Base-by-base conservation (phyloP, 2,888 invertebrate species). In the Nowickia ferox region DNA sequence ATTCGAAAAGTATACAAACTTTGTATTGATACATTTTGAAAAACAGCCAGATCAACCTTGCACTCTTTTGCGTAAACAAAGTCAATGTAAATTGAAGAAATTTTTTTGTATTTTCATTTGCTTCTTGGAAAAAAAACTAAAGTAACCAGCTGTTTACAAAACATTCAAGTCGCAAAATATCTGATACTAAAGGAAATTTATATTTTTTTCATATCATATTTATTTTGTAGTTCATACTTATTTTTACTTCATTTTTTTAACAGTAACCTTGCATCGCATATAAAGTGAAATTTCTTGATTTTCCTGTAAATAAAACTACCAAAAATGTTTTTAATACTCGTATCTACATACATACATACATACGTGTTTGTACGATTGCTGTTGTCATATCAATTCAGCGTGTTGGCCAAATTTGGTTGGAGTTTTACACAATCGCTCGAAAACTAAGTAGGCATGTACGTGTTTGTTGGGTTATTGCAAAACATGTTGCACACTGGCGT, bases 261-360 rank as follows among this genome's bases (percentile, higher is more conserved):
- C 77, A 72, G 66, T 83, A 77, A 77, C 71, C 77, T 77, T 77
- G 77, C 59, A 42, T 59, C 38, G 48, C 51, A 72, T 77, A 72
- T 83, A 66, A 83, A 72, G 66, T 83, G 66, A 83, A 83, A 83
- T 77, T 72, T 77, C 51, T 72, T 71, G 82, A 69, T 69, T 68
- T 75, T 75, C 81, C 51, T 42, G 59, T 69, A 69, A 1, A 61
- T 51, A 51, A 40, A 63, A 61, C 5, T 30, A 6, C 30, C 40
- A 15, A 48, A 38, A 46, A 48, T 9, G 17, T 53, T 40, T 72
- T 19, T 30, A 6, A 30, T 30, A 6, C 30, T 30, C 30, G 30
- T 30, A 30, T 30, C 30, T 30, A 30, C 2, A 22, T 22, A 22
- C 22, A 22, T 22, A 22, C 2, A 2, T 22, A 22, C 6, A 6